Evolutionary conservation across 1,140 invertebrate species (phyloP).

Genomic region (Penaeus vannamei): DNA sequence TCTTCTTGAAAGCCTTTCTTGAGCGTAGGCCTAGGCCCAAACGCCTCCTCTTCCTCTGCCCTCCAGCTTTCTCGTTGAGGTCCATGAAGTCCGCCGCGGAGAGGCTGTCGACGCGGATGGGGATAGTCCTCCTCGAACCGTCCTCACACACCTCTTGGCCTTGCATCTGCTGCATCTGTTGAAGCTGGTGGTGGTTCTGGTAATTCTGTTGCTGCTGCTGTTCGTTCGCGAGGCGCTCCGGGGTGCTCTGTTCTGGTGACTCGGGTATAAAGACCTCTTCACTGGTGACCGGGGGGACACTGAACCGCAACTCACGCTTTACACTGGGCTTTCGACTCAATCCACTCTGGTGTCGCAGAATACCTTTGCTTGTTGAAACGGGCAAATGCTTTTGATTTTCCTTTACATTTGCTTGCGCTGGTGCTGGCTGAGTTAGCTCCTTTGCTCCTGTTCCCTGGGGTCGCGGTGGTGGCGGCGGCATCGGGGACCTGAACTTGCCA

Average conservation of each 20-base stretch:
- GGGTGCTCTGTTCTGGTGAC: constrained; percentile 61
- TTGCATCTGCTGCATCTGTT: constrained; percentile 37
- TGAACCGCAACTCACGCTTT: constrained; percentile 65
- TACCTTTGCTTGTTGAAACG: constrained; percentile 60
- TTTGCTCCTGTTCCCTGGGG: neutral
- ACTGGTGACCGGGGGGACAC: constrained; percentile 66
- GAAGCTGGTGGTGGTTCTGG: constrained; percentile 5
- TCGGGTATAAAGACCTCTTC: constrained; percentile 66
- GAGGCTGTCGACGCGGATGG: constrained; percentile 57
- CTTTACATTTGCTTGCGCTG: neutral
- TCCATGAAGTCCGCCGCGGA: constrained; percentile 61
- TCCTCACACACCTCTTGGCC: neutral
- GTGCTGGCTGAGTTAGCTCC: constrained; percentile 10
- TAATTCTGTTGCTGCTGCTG: constrained; percentile 7
- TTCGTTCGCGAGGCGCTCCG: constrained; percentile 17
- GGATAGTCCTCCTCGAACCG: constrained; percentile 35
- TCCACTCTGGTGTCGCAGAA: constrained; percentile 61
- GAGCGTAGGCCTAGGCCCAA: constrained; percentile 63
- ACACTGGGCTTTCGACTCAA: constrained; percentile 62
- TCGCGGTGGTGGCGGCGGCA: neutral
- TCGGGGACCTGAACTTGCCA: constrained; percentile 38
- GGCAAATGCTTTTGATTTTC: constrained; percentile 25
- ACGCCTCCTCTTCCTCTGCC: constrained; percentile 62
- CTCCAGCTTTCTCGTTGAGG: constrained; percentile 41
- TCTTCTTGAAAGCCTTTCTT: constrained; percentile 65